These are phyloP conservation scores for Sepiola atlantica DNA, from an alignment of 2,888 invertebrate genomes.

Conservation along the genomic window DNA sequence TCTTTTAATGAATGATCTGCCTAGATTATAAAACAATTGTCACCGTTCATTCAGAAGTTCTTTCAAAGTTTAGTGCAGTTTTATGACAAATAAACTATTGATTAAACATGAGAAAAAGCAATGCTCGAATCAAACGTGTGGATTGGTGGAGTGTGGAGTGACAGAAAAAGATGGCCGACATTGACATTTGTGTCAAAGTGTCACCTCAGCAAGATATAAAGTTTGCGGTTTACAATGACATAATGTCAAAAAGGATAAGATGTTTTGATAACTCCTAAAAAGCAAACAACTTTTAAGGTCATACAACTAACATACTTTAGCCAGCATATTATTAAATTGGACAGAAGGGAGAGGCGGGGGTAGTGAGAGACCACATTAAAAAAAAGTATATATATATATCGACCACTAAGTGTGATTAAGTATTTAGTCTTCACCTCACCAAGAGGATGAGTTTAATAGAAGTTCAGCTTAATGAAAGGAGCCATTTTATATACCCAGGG, in stretches of 20 bases:
- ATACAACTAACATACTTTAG: not conserved
- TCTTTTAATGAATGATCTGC: not conserved
- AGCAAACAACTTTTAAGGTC: too few relatives aligned
- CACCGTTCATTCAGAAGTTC: not conserved
- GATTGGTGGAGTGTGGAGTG: not conserved
- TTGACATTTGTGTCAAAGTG: not conserved
- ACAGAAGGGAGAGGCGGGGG: too few relatives aligned
- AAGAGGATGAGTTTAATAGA: too few relatives aligned
- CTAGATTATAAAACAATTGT: not conserved
- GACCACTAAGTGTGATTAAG: not conserved
- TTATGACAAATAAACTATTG: not conserved
- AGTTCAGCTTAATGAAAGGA: too few relatives aligned
- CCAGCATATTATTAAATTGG: not conserved
- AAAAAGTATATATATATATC: too few relatives aligned
- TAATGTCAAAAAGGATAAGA: constrained; percentile 32
- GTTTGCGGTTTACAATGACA: not conserved
- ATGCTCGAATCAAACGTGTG: not conserved
- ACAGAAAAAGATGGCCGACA: not conserved
- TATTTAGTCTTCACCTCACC: too few relatives aligned
- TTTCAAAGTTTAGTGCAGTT: not conserved
- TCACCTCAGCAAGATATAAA: not conserved
- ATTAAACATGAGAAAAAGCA: not conserved
- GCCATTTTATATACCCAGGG: too few relatives aligned
- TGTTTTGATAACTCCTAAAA: not conserved
- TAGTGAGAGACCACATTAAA: too few relatives aligned